phyloP scores from a whole-genome alignment of 1,140 invertebrate species.

The Caerostris extrusa region DNA sequence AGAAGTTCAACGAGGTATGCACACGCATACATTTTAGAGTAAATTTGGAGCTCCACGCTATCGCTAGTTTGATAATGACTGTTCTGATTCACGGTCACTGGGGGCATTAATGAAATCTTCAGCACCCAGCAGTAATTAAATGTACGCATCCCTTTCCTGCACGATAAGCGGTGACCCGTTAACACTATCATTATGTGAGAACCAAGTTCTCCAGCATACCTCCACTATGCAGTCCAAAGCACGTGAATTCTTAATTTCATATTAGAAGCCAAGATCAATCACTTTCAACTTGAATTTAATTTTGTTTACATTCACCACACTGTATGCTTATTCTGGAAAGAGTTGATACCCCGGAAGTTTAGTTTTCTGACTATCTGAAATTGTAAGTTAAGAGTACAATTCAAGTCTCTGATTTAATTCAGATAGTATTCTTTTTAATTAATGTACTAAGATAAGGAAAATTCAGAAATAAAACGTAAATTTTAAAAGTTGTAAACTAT shows the following conservation, averaged over 20 bases:
- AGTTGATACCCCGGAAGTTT: background rate
- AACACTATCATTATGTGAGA: slow-evolving; percentile 69
- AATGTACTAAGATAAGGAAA: no score
- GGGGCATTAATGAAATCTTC: slow-evolving; percentile 75
- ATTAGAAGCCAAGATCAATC: slow-evolving; percentile 65
- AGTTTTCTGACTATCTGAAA: background rate
- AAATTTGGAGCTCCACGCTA: slow-evolving; percentile 72
- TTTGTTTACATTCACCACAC: background rate
- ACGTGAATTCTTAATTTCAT: slow-evolving; percentile 69
- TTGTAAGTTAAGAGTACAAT: no score
- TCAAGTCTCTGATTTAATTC: no score
- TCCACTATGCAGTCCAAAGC: background rate
- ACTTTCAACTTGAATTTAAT: slow-evolving; percentile 52
- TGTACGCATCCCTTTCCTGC: slow-evolving; percentile 59
- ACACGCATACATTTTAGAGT: slow-evolving; percentile 41
- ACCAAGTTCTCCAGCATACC: background rate
- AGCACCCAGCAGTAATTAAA: slow-evolving; percentile 72
- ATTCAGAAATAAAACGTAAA: no score
- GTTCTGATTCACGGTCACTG: slow-evolving; percentile 68
- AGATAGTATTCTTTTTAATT: no score
- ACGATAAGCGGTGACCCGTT: slow-evolving; percentile 68
- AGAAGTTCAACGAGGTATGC: background rate
- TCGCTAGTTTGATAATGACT: slow-evolving; percentile 75
- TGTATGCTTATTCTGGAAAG: background rate
- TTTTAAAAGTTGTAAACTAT: no score